Conservation (phyloP, 2,797 vertebrate species). For the Falco berigora region DNA sequence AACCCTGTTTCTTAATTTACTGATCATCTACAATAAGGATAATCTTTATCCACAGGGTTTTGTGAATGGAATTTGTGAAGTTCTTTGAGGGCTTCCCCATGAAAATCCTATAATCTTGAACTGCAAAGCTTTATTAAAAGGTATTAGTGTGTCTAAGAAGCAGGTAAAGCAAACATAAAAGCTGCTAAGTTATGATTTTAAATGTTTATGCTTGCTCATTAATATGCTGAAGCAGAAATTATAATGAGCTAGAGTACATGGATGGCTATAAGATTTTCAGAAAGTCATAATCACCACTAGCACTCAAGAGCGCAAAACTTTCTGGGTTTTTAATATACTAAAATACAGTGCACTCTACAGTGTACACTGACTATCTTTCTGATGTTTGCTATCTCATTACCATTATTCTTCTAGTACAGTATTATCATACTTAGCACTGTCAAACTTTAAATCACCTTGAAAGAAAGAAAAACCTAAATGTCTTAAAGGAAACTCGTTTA, state of each 20-base stretch:
- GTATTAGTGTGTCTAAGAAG: not conserved
- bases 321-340: not conserved
- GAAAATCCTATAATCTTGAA: conserved; percentile 16
- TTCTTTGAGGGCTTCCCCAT: not conserved
- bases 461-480: not conserved
- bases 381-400: not conserved
- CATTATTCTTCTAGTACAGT: not conserved
- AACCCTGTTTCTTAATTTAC: conserved; percentile 22
- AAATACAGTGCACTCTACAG: not conserved
- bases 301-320: not conserved
- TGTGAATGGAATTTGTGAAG: conserved; percentile 50
- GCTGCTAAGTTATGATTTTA: not conserved
- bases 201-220: not conserved
- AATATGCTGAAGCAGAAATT: not conserved
- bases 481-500: not conserved
- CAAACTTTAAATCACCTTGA: not conserved
- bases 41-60: conserved; percentile 38
- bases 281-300: not conserved
- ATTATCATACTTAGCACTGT: not conserved
- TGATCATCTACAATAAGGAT: conserved; percentile 24
- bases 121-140: conserved; percentile 23
- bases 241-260: not conserved
- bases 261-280: not conserved
- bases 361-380: not conserved
- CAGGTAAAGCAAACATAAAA: conserved; percentile 22